Evolutionary conservation across 2,888 invertebrate genomes (phyloP), one percentile per base, ranked within the genome.

Genomic region (Panorpa germanica): DNA sequence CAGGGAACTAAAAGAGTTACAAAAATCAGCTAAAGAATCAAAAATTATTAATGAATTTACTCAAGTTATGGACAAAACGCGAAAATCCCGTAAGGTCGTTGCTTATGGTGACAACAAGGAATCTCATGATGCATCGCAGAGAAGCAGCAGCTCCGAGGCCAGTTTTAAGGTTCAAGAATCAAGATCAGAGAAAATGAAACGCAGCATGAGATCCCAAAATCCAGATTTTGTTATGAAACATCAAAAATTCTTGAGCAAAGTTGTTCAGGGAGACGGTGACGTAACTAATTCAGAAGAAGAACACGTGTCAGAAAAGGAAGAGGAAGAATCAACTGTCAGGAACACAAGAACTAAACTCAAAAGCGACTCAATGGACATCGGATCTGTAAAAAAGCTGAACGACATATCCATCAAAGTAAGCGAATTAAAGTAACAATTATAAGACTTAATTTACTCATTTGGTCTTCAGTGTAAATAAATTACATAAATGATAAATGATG

Each of bases 1-100:
- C 34, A 55, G 69, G 36, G 74, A 75, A 46, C 51, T 73, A 33
- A 58, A 65, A 40, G 66, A 65, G 2, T 50, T 75, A 14, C 63
- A 73, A 37, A 68, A 67, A 17, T 63, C 72, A 9, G 67, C 71
- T 14, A 71, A 65, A 45, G 71, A 72, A 43, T 72, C 74, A 1
- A 69, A 73, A 44, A 63, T 75, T 27, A 59, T 69, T 24, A 62
- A 57, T 40, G 63, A 65, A 45, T 69, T 60, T 43, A 65, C 57
- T 10, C 61, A 57, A 36, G 45, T 67, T n/a, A 57, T 53, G 24
- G 59, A 52, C 33, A 61, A 60, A 40, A 61, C 53, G 15, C 54
- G 52, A 34, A 61, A 58, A 35, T 59, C 61, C 23, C 26, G 40
- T 29, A 19, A 24, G 19, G 20, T 13, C 13, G 3, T 13, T 19